Conservation (phyloP, 2,888 invertebrate genomes). For the Eupsilia transversa region DNA sequence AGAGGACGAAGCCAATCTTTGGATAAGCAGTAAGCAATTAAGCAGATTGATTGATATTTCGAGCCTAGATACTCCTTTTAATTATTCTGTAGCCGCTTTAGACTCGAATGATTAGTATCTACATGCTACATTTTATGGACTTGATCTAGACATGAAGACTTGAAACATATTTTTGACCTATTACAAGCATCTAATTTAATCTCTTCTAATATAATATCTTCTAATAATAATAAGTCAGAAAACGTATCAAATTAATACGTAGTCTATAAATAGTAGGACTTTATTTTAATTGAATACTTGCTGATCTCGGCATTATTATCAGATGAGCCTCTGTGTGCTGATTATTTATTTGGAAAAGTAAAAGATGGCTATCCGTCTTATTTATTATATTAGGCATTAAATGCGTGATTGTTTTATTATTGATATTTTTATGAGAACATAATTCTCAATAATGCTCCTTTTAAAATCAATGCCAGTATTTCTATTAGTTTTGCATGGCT, state of each 20-base stretch:
- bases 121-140: constrained; percentile 8
- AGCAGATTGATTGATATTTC: neutral
- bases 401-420: constrained; percentile 75
- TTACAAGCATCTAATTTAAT: constrained; percentile 43
- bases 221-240: neutral
- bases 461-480: constrained; percentile 41
- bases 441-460: constrained; percentile 77
- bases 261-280: constrained; percentile 16
- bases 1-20: neutral
- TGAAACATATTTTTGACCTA: constrained; percentile 23
- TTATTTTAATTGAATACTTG: constrained; percentile 28
- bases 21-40: neutral
- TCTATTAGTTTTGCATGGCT: constrained; percentile 43
- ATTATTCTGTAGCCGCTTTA: neutral
- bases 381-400: constrained; percentile 76
- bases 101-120: neutral
- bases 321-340: constrained; percentile 8
- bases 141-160: constrained; percentile 19
- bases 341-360: constrained; percentile 22
- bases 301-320: constrained; percentile 40
- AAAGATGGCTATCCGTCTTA: constrained; percentile 52
- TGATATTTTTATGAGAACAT: constrained; percentile 77
- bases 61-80: neutral
- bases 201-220: constrained; percentile 12
- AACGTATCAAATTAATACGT: constrained; percentile 40